Percentiles rank a stretch among this genome's conserved stretches.
Conservation (phyloP, 2,797 vertebrate genomes). For the Epinephelus awoara region DNA sequence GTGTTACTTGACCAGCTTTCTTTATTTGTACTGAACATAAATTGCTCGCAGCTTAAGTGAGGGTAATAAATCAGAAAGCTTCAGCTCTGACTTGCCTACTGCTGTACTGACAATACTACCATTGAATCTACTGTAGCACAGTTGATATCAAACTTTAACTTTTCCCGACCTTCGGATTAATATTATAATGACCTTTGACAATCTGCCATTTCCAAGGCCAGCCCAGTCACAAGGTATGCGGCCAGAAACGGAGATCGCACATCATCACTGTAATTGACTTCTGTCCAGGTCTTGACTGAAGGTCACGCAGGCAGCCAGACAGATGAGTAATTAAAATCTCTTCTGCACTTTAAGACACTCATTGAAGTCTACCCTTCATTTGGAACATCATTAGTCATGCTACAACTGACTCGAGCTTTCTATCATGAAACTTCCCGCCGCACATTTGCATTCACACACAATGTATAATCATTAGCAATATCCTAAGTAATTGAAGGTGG, state of each 20-base stretch:
- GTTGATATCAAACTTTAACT: slow-evolving; percentile 49
- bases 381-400: slow-evolving; percentile 79
- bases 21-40: slow-evolving; percentile 56
- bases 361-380: slow-evolving; percentile 74
- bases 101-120: slow-evolving; percentile 14
- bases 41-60: slow-evolving; percentile 48
- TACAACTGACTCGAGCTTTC: slow-evolving; percentile 53
- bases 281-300: slow-evolving; percentile 78
- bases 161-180: slow-evolving; percentile 61
- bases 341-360: slow-evolving; percentile 74
- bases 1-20: slow-evolving; percentile 50
- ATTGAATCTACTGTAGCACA: slow-evolving; percentile 28
- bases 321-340: slow-evolving; percentile 82
- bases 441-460: slow-evolving; percentile 70
- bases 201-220: slow-evolving; percentile 57
- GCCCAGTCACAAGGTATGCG: slow-evolving; percentile 45
- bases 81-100: neutral
- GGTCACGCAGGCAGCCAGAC: slow-evolving; percentile 72
- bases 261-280: slow-evolving; percentile 80
- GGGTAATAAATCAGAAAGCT: slow-evolving; percentile 70
- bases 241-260: slow-evolving; percentile 51
- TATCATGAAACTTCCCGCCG: slow-evolving; percentile 51
- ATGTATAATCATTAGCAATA: slow-evolving; percentile 79
- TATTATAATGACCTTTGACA: slow-evolving; percentile 73
- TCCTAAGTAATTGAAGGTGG: slow-evolving; percentile 80